A percentile compares a stretch with the other conserved stretches of the same genome.
Evolutionary conservation across 2,888 invertebrate species (phyloP).

Genomic region (Lithophane leautieri): DNA sequence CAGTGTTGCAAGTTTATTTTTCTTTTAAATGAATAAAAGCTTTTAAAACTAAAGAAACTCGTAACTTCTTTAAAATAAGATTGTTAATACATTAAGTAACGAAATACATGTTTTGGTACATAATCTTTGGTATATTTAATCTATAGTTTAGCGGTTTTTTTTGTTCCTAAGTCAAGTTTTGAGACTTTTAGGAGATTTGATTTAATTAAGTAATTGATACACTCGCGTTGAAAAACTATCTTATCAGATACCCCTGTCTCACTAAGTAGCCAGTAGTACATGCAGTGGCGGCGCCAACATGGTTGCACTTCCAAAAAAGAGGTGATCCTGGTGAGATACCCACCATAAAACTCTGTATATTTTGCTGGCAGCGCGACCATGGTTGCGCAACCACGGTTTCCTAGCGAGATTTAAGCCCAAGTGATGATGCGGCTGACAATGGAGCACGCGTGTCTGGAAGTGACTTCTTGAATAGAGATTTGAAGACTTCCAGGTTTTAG

Average conservation of each 20-base stretch:
- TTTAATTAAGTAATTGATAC: background rate
- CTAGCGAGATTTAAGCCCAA: too few species aligned
- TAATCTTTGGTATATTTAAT: constrained; percentile 3
- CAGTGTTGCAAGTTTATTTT: background rate
- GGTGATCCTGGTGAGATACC: too few species aligned
- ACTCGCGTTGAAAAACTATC: background rate
- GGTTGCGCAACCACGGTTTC: too few species aligned
- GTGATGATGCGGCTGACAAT: background rate
- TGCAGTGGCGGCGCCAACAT: too few species aligned
- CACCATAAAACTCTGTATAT: too few species aligned
- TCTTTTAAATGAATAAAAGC: background rate
- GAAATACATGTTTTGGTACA: background rate
- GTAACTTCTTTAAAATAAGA: background rate
- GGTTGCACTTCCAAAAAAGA: too few species aligned
- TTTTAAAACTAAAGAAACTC: background rate
- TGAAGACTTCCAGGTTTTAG: background rate
- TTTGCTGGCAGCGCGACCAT: too few species aligned
- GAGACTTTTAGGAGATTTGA: background rate
- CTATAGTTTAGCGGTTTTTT: background rate
- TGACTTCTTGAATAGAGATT: background rate
- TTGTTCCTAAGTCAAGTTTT: background rate
- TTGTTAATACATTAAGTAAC: background rate
- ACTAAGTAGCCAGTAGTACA: too few species aligned
- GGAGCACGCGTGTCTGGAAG: background rate
- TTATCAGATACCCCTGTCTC: background rate